phyloP scores from a whole-genome alignment of 2,888 invertebrate species.

The Pyrocoelia pectoralis region DNA sequence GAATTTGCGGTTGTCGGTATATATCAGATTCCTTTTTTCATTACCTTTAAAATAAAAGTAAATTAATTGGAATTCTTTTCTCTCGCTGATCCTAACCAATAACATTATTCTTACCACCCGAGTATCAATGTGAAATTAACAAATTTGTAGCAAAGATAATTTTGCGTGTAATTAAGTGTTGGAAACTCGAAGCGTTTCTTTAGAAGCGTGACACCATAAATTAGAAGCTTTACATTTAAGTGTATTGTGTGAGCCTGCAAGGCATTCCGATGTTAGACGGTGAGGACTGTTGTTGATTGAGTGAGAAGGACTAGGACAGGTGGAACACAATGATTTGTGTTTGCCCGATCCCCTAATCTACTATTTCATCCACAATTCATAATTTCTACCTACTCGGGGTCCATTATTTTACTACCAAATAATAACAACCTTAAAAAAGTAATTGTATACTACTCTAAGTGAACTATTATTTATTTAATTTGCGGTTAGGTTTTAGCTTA shows the following conservation, averaged over 20 bases:
- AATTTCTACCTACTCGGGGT: constrained; percentile 15
- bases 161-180: constrained; percentile 60
- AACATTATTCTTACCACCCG: neutral
- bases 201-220: constrained; percentile 56
- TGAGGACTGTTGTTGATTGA: constrained; percentile 39
- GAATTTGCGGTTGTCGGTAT: neutral
- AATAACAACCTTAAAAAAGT: constrained; percentile 23
- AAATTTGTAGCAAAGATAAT: constrained; percentile 57
- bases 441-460: constrained; percentile 21
- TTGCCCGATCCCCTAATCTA: constrained; percentile 25
- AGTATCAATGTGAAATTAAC: constrained; percentile 47
- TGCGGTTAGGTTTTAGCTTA: constrained; percentile 4
- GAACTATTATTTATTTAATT: constrained; percentile 25
- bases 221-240: constrained; percentile 47
- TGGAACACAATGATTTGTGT: constrained; percentile 41
- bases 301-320: constrained; percentile 45
- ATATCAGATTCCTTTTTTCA: neutral
- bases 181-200: constrained; percentile 54
- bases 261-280: constrained; percentile 39
- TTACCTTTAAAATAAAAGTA: neutral
- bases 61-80: constrained; percentile 13
- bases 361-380: constrained; percentile 24
- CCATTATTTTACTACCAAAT: constrained; percentile 28
- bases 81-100: neutral
- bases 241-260: constrained; percentile 46